phyloP scores from a whole-genome alignment of 1,140 invertebrate species.

The Agrilus planipennis region DNA sequence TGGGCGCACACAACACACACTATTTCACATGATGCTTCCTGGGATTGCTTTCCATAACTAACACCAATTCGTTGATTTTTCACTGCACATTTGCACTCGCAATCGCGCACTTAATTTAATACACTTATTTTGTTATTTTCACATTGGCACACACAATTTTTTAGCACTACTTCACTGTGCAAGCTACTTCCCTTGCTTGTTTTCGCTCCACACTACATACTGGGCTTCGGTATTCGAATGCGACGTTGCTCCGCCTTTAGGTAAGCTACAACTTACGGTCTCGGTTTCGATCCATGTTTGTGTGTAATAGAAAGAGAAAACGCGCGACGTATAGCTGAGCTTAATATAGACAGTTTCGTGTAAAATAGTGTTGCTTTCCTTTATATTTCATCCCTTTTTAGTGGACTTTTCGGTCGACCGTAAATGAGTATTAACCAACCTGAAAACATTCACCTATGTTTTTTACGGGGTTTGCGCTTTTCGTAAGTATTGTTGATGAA shows the following conservation, averaged over 20 bases:
- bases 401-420: slow-evolving; percentile 25
- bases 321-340: slow-evolving; percentile 12
- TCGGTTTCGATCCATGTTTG: not conserved
- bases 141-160: slow-evolving; percentile 17
- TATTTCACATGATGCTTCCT: slow-evolving; percentile 19
- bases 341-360: slow-evolving; percentile 25
- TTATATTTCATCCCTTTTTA: slow-evolving; percentile 27
- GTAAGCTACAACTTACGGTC: slow-evolving; percentile 13
- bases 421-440: slow-evolving; percentile 23
- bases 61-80: too few species aligned
- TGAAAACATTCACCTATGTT: slow-evolving; percentile 16
- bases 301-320: slow-evolving; percentile 12
- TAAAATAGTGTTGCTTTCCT: slow-evolving; percentile 27
- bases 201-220: slow-evolving; percentile 31
- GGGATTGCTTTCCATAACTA: slow-evolving; percentile 24
- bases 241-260: slow-evolving; percentile 26
- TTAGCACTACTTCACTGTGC: slow-evolving; percentile 23
- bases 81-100: slow-evolving; percentile 10
- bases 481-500: not conserved
- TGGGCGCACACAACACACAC: slow-evolving; percentile 31
- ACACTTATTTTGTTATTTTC: slow-evolving; percentile 9
- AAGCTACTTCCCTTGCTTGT: slow-evolving; percentile 26
- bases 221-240: slow-evolving; percentile 24
- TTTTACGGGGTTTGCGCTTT: slow-evolving; percentile 1
- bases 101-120: slow-evolving; percentile 16